Evolutionary conservation across 2,888 invertebrate genomes (phyloP).

Genomic region (Sphecodes monilicornis): DNA sequence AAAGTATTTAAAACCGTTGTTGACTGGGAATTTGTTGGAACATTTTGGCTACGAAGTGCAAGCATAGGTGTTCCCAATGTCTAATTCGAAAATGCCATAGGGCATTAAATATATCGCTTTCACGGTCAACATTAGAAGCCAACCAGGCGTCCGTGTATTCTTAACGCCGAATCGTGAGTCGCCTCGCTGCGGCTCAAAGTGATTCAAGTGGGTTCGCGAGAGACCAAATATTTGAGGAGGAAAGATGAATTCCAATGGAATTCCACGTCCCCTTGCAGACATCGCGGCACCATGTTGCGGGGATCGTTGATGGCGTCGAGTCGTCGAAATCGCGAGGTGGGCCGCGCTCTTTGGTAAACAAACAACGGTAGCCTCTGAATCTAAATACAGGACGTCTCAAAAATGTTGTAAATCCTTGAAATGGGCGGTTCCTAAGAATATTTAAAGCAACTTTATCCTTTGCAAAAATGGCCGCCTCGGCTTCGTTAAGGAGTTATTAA

Average conservation of each 20-base stretch:
- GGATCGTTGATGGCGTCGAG: constrained; percentile 26
- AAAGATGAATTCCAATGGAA: constrained; percentile 69
- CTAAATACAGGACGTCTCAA: no score
- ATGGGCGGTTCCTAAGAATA: no score
- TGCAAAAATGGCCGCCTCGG: no score
- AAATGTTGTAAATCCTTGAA: no score
- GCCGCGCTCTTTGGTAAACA: background rate
- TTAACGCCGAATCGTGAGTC: constrained; percentile 53
- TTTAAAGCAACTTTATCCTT: no score
- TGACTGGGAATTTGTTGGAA: background rate
- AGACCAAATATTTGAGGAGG: constrained; percentile 72
- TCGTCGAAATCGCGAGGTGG: constrained; percentile 2
- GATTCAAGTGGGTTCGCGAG: constrained; percentile 62
- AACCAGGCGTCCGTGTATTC: constrained; percentile 44
- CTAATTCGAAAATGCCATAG: constrained; percentile 20
- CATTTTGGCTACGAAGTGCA: background rate
- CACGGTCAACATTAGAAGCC: constrained; percentile 48
- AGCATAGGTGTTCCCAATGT: background rate
- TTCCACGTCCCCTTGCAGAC: constrained; percentile 59
- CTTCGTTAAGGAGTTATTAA: no score
- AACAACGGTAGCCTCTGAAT: background rate
- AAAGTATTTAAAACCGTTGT: background rate
- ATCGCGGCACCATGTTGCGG: constrained; percentile 48
- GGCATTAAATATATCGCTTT: constrained; percentile 53
- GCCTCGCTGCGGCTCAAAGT: constrained; percentile 60